Evolutionary conservation across 2,113 vertebrate species (phyloP), one percentile per base, ranked within the genome.

Genomic region (Ctenomys sociabilis): DNA sequence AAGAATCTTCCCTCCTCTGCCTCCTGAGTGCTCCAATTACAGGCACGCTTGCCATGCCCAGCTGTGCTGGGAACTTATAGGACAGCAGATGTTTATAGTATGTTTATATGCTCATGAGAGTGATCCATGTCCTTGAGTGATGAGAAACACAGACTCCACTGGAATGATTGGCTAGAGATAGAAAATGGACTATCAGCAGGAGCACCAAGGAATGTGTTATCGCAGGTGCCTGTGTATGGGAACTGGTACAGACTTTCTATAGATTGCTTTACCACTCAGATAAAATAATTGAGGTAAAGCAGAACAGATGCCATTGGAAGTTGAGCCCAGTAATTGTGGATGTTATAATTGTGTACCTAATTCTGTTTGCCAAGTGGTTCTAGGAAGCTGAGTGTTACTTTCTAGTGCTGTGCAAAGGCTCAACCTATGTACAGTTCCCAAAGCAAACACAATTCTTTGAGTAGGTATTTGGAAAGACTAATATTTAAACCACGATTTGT

Each of bases 401-500:
- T 94, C 61, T 45, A 19, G 35, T 63, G 17, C 45, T 80, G 2
- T 66, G 26, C 26, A 75, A 66, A 84, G 61, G 73, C 28, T 81
- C 37, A 83, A 43, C 66, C 59, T 95, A 0, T 94, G 83, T 80
- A 89, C 59, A 91, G 0, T 93, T 93, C 85, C 81, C 49, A 70
- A 82, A 96, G 78, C 70, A 90, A 86, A 72, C 85, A 40, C 37
- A 49, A 22, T 84, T 92, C 81, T 95, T 93, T 88, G 52, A 16
- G 19, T 28, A 66, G 28, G 17, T 78, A 21, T 52, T 78, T 93
- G 43, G 32, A 61, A 95, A 91, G 72, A 86, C 80, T 45, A 83
- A 59, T 63, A n/a, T 72, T 91, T 89, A 94, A 93, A 80, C 68
- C 19, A 66, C 73, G 68, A 2, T 91, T 96, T 93, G 49, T 91